Base-by-base conservation (phyloP, 1,140 invertebrate genomes). In the Goniozus legneri region DNA sequence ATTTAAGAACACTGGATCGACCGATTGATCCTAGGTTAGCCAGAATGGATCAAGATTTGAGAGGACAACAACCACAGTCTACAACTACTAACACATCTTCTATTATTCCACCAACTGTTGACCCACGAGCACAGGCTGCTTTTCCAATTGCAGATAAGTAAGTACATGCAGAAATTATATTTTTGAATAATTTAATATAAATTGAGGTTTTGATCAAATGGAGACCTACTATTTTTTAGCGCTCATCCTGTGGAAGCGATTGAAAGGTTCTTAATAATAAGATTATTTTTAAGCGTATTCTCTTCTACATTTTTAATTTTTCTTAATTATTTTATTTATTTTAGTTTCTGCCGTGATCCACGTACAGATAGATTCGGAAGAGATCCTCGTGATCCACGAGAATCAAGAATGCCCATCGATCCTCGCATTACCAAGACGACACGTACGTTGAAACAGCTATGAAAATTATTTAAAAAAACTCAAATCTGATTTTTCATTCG, bases 381-480 rank as follows among this genome's bases (percentile, higher is more conserved):
- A 50, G 82, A 87, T 72, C 80, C 82, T 1, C 76, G 82, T 12
- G 85, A 87, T 73, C 84, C 84, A 2, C 75, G 86, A 40, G 82
- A 87, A 61, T 77, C 81, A 12, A 65, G 73, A 31, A 72, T 69
- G 58, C 71, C 80, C 20, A 77, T 79, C 50, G 86, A 88, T 76
- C 85, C 86, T 2, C 79, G 85, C 47, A 82, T 80, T 14, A 75
- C 75, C 44, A 80, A 81, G 70, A 30, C 61, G 20, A 69, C 60
- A 55, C 58, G 77, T 78, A 70, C 56, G 67, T 67, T 47, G 18
- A n/a, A n/a, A n/a, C n/a, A n/a, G n/a, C n/a, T n/a, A n/a, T n/a
- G n/a, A n/a, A n/a, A n/a, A n/a, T n/a, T n/a, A n/a, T 35, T n/a
- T 13, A 27, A 13, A 36, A 36, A 42, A 20, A 24, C 8, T 32